Base-by-base conservation (phyloP, 2,888 invertebrate genomes). In the Bugulina stolonifera region DNA sequence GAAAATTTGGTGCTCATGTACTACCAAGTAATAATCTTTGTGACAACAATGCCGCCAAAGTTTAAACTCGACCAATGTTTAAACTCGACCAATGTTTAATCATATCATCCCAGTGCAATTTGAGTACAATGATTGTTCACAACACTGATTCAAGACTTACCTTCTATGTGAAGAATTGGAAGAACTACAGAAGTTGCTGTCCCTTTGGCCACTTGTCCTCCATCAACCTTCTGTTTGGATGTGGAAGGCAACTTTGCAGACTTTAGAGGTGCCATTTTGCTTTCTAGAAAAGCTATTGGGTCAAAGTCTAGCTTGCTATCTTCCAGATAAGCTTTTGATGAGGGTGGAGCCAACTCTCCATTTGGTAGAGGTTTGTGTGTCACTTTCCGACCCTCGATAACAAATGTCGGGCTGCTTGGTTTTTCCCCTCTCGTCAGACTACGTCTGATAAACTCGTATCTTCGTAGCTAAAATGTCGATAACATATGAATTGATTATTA, bases 301-400 rank as follows among this genome's bases (percentile, higher is more conserved):
- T 64, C 64, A 64, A 64, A 64, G n/a, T 64, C 64, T 64, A 64
- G 64, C n/a, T 64, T 64, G n/a, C 34, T 64, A 3, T 64, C 64
- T 14, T 64, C 32, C 25, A 64, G 32, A 10, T 5, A 14, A 3
- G 43, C 5, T 18, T 43, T 18, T 5, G 43, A 43, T 43, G 5
- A 5, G 5, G 43, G 43, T 18, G 18, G 18, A 43, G 18, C 18
- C 18, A 18, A 43, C 14, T 64, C 64, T 5, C 25, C 32, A 64
- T 64, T 64, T 2, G 27, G 5, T 57, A 25, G 25, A 2, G 27
- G 10, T 32, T 64, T 64, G 18, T 64, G 64, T 64, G 64, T 25
- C 10, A 64, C 64, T 64, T 34, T 64, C 5, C 27, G 22, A 25
- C 64, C 64, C n/a, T 64, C 64, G 14, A 64, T 64, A 5, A 64